phyloP scores from a whole-genome alignment of 2,888 invertebrate species.

The Schizotus pectinicornis region DNA sequence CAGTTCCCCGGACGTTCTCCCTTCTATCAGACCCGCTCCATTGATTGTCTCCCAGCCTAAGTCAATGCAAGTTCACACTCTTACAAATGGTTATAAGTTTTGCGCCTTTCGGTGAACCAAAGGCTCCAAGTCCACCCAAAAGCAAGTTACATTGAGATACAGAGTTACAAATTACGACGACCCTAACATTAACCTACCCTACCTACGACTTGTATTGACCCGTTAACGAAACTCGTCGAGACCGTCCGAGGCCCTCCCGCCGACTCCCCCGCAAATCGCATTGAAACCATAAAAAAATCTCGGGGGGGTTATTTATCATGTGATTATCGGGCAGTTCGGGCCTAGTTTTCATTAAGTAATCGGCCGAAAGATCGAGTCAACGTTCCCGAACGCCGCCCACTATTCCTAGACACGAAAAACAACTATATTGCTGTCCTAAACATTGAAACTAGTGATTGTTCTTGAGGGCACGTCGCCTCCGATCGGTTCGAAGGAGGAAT shows the following conservation, averaged over 20 bases:
- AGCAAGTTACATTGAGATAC: constrained; percentile 13
- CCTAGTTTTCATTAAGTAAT: constrained; percentile 12
- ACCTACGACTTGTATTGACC: constrained; percentile 11
- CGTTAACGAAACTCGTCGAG: neutral
- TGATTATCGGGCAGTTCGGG: neutral
- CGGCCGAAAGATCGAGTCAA: constrained; percentile 9
- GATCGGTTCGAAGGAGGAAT: neutral
- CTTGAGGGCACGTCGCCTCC: constrained; percentile 10
- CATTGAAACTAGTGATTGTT: constrained; percentile 44
- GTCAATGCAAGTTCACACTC: constrained; percentile 15
- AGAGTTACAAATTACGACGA: constrained; percentile 7
- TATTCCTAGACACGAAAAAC: constrained; percentile 32
- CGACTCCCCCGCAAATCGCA: constrained; percentile 7
- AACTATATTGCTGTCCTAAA: constrained; percentile 44
- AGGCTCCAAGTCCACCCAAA: constrained; percentile 36
- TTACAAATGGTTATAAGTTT: neutral
- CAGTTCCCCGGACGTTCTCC: constrained; percentile 1
- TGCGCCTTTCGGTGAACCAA: constrained; percentile 32
- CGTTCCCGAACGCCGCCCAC: constrained; percentile 5
- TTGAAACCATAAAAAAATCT: neutral
- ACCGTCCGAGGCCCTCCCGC: neutral
- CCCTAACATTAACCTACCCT: constrained; percentile 2
- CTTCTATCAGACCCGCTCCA: neutral
- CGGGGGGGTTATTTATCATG: no score
- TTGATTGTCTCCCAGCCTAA: constrained; percentile 17